Conservation (phyloP, 2,888 invertebrate genomes). For the Metacarcinus magister region DNA sequence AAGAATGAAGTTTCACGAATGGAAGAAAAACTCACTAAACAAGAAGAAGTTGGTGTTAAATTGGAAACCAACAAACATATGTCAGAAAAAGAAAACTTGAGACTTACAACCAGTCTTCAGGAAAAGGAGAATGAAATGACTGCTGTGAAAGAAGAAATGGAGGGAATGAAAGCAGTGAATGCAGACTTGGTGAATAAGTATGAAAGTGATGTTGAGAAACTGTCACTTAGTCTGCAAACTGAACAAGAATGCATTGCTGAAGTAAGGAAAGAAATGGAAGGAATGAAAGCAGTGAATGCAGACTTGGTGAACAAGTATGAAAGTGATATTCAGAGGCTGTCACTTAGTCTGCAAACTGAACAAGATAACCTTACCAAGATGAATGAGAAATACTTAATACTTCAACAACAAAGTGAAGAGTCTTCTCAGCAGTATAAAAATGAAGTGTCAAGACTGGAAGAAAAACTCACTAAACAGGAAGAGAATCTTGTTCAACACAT, state of each 20-base stretch:
- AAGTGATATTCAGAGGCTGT: neutral
- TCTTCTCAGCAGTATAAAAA: neutral
- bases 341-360: conserved; percentile 20
- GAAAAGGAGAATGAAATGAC: conserved; percentile 19
- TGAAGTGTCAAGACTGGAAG: neutral
- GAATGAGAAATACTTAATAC: neutral
- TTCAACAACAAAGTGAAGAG: neutral
- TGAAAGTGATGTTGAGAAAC: neutral
- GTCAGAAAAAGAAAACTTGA: neutral
- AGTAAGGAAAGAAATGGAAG: neutral
- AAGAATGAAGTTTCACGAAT: too few relatives aligned
- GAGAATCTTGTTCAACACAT: conserved; percentile 26
- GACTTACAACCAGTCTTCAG: neutral
- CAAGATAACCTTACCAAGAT: conserved; percentile 64
- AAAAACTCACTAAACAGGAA: conserved; percentile 1
- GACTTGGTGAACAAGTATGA: conserved; percentile 39
- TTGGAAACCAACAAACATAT: neutral
- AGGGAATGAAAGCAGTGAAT: neutral
- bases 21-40: neutral
- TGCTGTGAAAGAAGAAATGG: neutral
- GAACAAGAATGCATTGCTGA: conserved; percentile 62
- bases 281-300: neutral
- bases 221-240: conserved; percentile 17
- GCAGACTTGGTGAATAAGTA: conserved; percentile 29
- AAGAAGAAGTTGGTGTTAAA: neutral